These are phyloP conservation scores for Myanophis thanlyinensis DNA, from an alignment of 2,113 vertebrate genomes.

Conservation along the genomic window DNA sequence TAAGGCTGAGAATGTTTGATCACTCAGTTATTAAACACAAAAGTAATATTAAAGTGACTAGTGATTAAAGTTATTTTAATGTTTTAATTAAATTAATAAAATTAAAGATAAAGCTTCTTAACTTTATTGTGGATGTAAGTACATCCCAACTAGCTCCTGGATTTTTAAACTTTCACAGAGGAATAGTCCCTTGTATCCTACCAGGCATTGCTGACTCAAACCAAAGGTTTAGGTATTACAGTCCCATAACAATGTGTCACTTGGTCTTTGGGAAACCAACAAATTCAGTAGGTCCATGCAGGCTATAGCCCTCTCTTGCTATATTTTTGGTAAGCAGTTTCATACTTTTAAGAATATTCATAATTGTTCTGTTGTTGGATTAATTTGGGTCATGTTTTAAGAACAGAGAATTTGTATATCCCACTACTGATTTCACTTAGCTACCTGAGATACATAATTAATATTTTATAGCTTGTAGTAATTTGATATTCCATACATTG, in stretches of 20 bases:
- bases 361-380: not conserved
- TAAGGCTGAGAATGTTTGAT: not conserved
- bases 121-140: not conserved
- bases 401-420: not conserved
- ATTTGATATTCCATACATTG: not conserved
- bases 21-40: not conserved
- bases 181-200: not conserved
- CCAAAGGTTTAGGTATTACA: not conserved
- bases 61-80: not conserved
- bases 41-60: not conserved
- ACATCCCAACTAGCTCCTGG: not conserved
- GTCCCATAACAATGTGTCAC: not conserved
- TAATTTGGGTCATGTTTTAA: not conserved
- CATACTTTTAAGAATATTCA: not conserved
- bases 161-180: not conserved
- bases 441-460: not conserved
- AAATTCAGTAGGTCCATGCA: not conserved
- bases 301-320: not conserved
- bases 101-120: not conserved
- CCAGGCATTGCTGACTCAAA: not conserved
- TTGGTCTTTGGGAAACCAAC: not conserved
- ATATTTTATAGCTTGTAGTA: not conserved
- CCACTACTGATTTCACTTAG: not conserved
- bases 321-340: not conserved
- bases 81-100: not conserved